Conservation (phyloP, 2,113 vertebrate genomes). For the Rhegmatorhina hoffmannsi region DNA sequence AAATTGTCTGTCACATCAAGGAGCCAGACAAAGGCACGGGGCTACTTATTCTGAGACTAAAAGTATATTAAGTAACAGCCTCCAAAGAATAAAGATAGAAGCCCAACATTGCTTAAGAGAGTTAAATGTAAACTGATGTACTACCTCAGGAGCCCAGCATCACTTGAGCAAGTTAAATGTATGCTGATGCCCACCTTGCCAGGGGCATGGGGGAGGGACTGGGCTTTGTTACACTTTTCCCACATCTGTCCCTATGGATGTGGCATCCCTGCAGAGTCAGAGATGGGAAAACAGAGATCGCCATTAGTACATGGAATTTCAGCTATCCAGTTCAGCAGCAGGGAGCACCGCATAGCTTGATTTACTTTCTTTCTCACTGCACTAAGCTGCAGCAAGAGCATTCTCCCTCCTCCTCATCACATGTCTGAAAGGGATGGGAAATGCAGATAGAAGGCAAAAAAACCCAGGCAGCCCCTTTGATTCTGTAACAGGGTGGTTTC, state of each 20-base stretch:
- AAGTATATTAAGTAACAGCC: neutral
- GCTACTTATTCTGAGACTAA: neutral
- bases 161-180: neutral
- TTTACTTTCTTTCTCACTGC: conserved; percentile 37
- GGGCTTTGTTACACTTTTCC: neutral
- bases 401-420: neutral
- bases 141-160: neutral
- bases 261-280: neutral
- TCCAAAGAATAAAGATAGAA: conserved; percentile 4
- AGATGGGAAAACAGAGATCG: neutral
- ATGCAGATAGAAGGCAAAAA: neutral
- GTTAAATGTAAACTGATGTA: neutral
- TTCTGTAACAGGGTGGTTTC: neutral
- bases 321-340: conserved; percentile 26
- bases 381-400: neutral
- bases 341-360: conserved; percentile 10
- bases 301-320: conserved; percentile 1
- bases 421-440: neutral
- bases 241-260: neutral
- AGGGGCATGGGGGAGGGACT: neutral
- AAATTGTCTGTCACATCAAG: conserved; percentile 38
- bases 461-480: neutral
- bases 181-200: neutral
- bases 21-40: neutral
- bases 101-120: neutral